Base-by-base conservation (phyloP, 2,888 invertebrate genomes). In the Polyploca ridens region DNA sequence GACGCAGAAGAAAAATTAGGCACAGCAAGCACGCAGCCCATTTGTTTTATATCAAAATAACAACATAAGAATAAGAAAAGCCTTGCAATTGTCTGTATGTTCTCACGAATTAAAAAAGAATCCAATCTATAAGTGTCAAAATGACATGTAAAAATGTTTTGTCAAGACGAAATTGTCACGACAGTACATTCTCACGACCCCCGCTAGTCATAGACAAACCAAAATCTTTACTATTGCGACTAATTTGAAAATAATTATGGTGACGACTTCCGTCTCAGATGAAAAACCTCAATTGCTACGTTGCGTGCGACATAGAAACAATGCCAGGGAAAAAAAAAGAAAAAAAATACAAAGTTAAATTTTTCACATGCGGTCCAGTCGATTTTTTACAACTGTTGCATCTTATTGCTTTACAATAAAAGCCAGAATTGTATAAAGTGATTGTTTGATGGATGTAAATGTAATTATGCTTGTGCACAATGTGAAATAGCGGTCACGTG, bases 221-320 rank as follows among this genome's bases (percentile, higher is more conserved):
- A 77, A 84, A 89, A 85, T 82, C 85, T 83, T 79, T 76, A 83
- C 81, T 83, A 88, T 88, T 86, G 86, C 85, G 83, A 85, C 88
- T 92, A 92, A 93, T 93, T 88, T 84, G 88, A 89, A 92, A 83
- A 92, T 93, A 93, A 93, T 92, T 90, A 88, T 80, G 81, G 74
- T 71, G 69, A 73, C 76, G 78, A 86, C 91, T 92, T 92, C 93
- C 92, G 90, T 80, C 85, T 86, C 69, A 67, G 78, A 78, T 80
- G 87, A 89, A 89, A 90, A 90, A 90, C 86, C 83, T 79, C 90
- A 91, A 92, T 91, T 87, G 88, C 87, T 71, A 59, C 58, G 80
- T 92, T 87, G 93, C 93, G 93, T 93, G 92, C 81, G 70, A 72
- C 77, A 74, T 73, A 81, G 82, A 87, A 89, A 90, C 90, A 89